These are phyloP conservation scores for Cryptophagus acutangulus DNA, from an alignment of 2,888 invertebrate genomes.

Conservation along the genomic window DNA sequence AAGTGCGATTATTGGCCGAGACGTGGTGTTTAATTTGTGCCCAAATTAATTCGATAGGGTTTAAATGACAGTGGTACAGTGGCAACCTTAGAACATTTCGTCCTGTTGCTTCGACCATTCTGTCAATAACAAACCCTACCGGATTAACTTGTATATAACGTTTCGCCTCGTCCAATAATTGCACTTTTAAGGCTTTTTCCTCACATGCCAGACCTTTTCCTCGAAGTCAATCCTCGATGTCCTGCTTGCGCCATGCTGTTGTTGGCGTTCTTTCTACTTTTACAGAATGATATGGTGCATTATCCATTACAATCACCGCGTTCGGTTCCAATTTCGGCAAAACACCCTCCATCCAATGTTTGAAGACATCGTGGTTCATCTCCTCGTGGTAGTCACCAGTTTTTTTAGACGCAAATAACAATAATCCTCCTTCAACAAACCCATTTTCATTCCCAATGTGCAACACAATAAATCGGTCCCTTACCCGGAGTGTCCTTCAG, in stretches of 20 bases:
- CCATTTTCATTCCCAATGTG: slow-evolving; percentile 22
- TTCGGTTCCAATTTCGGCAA: slow-evolving; percentile 16
- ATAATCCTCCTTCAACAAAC: slow-evolving; percentile 17
- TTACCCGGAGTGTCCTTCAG: slow-evolving; percentile 17
- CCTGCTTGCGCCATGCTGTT: slow-evolving; percentile 14
- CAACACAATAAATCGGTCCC: slow-evolving; percentile 14
- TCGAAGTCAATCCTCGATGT: too few species aligned
- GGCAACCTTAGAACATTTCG: too few species aligned
- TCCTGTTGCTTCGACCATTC: too few species aligned
- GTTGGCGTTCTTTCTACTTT: slow-evolving; percentile 19
- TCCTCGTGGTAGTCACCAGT: slow-evolving; percentile 19
- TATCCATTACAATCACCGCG: slow-evolving; percentile 22
- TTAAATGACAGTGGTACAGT: too few species aligned
- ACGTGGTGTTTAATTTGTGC: too few species aligned
- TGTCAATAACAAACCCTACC: too few species aligned
- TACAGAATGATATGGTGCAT: slow-evolving; percentile 21
- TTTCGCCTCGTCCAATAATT: too few species aligned
- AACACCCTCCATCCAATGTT: slow-evolving; percentile 18
- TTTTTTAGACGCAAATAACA: slow-evolving; percentile 17
- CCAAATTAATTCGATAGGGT: too few species aligned
- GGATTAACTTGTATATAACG: too few species aligned
- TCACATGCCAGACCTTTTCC: too few species aligned
- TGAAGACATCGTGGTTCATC: slow-evolving; percentile 18
- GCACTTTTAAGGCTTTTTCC: too few species aligned
- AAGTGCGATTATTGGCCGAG: too few species aligned